Conservation (phyloP, 2,113 vertebrate species). For the Serinus canaria region DNA sequence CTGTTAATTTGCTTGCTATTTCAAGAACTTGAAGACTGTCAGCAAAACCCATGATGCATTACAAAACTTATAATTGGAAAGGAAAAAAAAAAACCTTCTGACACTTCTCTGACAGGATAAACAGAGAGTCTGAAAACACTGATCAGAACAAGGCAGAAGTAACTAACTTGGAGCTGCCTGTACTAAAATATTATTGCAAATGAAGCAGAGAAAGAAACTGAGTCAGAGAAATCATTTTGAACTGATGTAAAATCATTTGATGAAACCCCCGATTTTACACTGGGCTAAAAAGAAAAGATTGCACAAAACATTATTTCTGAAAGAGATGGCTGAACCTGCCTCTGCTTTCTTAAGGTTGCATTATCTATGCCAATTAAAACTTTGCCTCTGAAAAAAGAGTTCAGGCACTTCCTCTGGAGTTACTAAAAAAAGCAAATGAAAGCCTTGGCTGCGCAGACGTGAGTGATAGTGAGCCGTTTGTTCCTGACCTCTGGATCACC, state of each 20-base stretch:
- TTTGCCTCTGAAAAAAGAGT: slow-evolving; percentile 60
- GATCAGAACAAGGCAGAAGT: slow-evolving; percentile 24
- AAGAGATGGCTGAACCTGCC: neutral
- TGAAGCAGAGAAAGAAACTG: neutral
- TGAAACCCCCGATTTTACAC: neutral
- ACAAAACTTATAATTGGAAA: slow-evolving; percentile 79
- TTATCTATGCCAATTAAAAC: slow-evolving; percentile 54
- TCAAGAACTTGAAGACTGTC: slow-evolving; percentile 78
- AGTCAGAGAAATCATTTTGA: slow-evolving; percentile 4
- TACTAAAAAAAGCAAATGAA: slow-evolving; percentile 74
- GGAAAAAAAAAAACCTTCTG: slow-evolving; percentile 55
- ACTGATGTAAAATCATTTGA: neutral
- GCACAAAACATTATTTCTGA: neutral
- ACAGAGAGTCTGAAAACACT: slow-evolving; percentile 46
- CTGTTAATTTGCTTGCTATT: slow-evolving; percentile 77
- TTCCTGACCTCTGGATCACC: slow-evolving; percentile 71
- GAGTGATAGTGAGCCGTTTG: slow-evolving; percentile 59
- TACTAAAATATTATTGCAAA: slow-evolving; percentile 44
- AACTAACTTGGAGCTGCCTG: slow-evolving; percentile 26
- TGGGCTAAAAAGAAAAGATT: neutral
- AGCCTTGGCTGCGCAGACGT: slow-evolving; percentile 59
- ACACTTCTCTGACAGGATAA: slow-evolving; percentile 70
- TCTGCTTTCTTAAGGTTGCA: neutral
- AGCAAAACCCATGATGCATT: slow-evolving; percentile 81
- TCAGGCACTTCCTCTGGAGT: slow-evolving; percentile 67